Conservation (phyloP, 2,888 invertebrate genomes). For the Imbricaverruca yamaguchii region DNA sequence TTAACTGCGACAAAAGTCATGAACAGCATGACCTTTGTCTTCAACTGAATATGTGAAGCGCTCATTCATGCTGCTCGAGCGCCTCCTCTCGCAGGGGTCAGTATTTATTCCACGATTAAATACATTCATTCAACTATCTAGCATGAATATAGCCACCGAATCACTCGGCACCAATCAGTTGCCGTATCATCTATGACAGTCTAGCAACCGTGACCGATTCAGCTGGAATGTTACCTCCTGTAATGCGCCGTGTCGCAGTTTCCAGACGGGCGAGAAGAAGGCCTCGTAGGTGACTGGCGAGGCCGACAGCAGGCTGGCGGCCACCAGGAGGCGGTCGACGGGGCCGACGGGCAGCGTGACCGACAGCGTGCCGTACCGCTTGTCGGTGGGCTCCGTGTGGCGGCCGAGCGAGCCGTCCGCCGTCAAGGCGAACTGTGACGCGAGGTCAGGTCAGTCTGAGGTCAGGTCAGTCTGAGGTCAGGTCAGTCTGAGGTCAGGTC, state of each 20-base stretch:
- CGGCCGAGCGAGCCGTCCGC: neutral
- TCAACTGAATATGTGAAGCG: too few relatives aligned
- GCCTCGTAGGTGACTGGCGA: neutral
- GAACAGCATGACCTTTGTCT: too few relatives aligned
- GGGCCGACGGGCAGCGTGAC: neutral
- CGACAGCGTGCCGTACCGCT: constrained; percentile 2
- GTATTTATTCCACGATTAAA: too few relatives aligned
- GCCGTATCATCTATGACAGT: too few relatives aligned
- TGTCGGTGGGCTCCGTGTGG: neutral
- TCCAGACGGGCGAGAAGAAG: neutral
- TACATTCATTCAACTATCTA: too few relatives aligned
- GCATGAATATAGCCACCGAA: too few relatives aligned
- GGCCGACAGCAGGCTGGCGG: neutral
- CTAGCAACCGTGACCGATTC: neutral
- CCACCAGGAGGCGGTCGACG: neutral
- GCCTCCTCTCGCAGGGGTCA: too few relatives aligned
- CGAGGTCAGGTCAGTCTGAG: neutral
- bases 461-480: neutral
- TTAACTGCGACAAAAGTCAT: too few relatives aligned
- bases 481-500: neutral
- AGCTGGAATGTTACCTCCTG: neutral
- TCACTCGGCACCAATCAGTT: too few relatives aligned
- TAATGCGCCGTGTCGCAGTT: neutral
- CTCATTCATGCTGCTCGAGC: too few relatives aligned
- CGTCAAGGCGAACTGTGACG: neutral